Evolutionary conservation across 1,140 invertebrate species (phyloP).

Genomic region (Ceratitis capitata): DNA sequence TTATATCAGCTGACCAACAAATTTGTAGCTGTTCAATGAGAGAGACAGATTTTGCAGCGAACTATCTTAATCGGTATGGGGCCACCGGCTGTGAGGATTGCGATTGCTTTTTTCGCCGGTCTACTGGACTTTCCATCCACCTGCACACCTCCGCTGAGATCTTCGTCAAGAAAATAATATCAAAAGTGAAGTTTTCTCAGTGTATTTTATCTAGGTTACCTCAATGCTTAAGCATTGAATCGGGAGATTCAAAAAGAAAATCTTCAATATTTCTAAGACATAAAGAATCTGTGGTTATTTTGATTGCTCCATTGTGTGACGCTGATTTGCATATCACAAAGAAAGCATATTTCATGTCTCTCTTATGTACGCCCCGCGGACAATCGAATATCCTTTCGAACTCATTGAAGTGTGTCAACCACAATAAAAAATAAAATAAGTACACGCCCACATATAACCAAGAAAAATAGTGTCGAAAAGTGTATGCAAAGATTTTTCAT

Average conservation of each 20-base stretch:
- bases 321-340: slow-evolving; percentile 24
- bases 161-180: no score
- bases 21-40: no score
- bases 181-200: neutral
- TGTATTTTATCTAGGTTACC: neutral
- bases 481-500: neutral
- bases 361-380: neutral
- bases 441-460: neutral
- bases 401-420: neutral
- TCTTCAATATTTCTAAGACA: no score
- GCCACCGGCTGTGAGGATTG: no score
- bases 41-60: no score
- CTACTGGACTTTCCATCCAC: no score
- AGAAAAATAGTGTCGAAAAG: neutral
- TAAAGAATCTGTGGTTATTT: neutral
- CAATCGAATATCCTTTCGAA: neutral
- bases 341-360: neutral
- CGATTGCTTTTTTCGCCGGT: no score
- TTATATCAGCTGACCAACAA: no score
- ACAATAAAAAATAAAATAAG: neutral
- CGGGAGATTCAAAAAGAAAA: no score
- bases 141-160: no score
- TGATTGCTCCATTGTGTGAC: neutral
- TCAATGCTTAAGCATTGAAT: no score
- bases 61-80: no score